These are phyloP conservation scores for Zelostemma sp. DNA, from an alignment of 1,140 invertebrate species.

Conservation along the genomic window DNA sequence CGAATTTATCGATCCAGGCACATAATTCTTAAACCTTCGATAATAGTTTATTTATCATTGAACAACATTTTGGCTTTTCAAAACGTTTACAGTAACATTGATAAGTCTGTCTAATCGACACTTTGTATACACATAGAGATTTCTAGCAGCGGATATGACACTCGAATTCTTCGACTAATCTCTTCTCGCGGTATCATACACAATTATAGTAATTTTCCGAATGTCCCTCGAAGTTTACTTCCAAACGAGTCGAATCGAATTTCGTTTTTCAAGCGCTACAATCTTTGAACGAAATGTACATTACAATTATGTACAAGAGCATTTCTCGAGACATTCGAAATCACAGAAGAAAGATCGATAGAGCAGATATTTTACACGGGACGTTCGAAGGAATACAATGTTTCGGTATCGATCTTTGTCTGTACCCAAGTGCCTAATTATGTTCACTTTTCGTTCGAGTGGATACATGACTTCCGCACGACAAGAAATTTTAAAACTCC, in stretches of 20 bases:
- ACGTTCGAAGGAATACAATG: neutral
- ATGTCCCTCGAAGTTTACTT: neutral
- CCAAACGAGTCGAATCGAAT: neutral
- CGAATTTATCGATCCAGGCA: no score
- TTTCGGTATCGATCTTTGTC: slow-evolving; percentile 35
- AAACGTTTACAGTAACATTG: slow-evolving; percentile 45
- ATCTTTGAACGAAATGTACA: neutral
- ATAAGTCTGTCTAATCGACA: slow-evolving; percentile 39
- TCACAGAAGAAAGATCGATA: slow-evolving; percentile 35
- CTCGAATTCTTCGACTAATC: slow-evolving; percentile 21
- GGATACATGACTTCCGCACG: no score
- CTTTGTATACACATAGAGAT: slow-evolving; percentile 37
- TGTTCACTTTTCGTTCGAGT: no score
- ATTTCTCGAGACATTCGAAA: slow-evolving; percentile 20
- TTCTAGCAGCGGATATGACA: slow-evolving; percentile 38
- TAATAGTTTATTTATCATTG: slow-evolving; percentile 41
- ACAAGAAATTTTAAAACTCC: no score
- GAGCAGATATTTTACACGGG: slow-evolving; percentile 16
- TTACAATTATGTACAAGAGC: neutral
- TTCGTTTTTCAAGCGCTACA: neutral
- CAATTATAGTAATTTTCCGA: slow-evolving; percentile 4
- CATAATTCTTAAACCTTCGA: slow-evolving; percentile 37
- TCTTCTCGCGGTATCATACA: slow-evolving; percentile 42
- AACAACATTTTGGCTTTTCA: slow-evolving; percentile 50
- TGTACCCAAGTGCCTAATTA: slow-evolving; percentile 41